These are phyloP conservation scores for Chionis minor DNA, from an alignment of 2,113 vertebrate species.

Conservation along the genomic window DNA sequence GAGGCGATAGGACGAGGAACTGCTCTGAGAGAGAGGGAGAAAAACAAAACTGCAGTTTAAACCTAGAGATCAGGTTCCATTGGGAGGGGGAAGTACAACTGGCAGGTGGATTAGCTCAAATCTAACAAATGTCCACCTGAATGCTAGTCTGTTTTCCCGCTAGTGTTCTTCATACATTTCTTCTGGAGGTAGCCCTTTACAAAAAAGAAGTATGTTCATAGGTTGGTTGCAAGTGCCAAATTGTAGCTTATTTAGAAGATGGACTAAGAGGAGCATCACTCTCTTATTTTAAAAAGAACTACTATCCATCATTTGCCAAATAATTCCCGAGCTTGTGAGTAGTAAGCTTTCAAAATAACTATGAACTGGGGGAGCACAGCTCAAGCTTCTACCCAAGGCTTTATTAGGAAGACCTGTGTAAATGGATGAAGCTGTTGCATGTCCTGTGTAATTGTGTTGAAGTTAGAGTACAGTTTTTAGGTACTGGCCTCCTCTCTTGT, in stretches of 20 bases:
- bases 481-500: background rate
- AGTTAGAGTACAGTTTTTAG: background rate
- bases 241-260: background rate
- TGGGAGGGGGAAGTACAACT: background rate
- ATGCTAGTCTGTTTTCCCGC: background rate
- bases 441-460: background rate
- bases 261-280: background rate
- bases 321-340: background rate
- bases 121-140: background rate
- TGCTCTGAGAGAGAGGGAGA: background rate
- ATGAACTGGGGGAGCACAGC: background rate
- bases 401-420: background rate
- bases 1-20: background rate
- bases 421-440: background rate
- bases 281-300: background rate
- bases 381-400: background rate
- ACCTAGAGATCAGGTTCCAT: background rate
- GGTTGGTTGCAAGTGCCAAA: background rate
- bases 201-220: rapidly evolving
- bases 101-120: background rate
- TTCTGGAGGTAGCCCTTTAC: background rate
- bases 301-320: background rate
- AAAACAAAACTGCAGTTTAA: rapidly evolving
- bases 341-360: background rate
- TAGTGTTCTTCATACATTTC: background rate